These are phyloP conservation scores for Heliothis peltigera DNA, from an alignment of 2,888 invertebrate species.

Conservation along the genomic window DNA sequence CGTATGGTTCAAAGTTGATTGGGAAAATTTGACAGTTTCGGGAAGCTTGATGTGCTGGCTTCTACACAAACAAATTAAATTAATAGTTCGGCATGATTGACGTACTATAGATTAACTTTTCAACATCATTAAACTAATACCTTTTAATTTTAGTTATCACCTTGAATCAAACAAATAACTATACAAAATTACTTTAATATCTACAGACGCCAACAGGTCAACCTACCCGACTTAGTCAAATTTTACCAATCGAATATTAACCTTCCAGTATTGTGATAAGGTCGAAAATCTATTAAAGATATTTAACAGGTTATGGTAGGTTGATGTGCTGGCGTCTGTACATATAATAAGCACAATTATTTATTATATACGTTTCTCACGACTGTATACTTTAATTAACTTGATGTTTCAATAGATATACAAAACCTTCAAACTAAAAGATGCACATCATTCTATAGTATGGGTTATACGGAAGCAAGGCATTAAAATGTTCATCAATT, in stretches of 20 bases:
- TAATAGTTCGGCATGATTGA: not conserved
- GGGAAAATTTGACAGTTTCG: too few relatives aligned
- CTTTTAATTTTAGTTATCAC: not conserved
- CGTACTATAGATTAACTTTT: not conserved
- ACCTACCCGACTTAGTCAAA: too few relatives aligned
- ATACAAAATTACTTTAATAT: not conserved
- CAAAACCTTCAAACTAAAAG: slow-evolving; percentile 27
- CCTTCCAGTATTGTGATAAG: too few relatives aligned
- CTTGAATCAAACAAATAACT: slow-evolving; percentile 23
- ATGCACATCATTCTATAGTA: slow-evolving; percentile 37
- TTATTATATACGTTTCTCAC: slow-evolving; percentile 40
- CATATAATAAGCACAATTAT: too few relatives aligned
- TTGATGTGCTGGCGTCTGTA: too few relatives aligned
- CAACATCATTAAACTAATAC: not conserved
- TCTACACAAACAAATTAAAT: not conserved
- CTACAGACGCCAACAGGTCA: too few relatives aligned
- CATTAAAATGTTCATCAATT: slow-evolving; percentile 17
- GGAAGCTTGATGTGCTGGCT: too few relatives aligned
- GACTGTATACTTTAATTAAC: slow-evolving; percentile 2
- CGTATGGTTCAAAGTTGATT: too few relatives aligned
- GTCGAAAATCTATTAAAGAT: too few relatives aligned
- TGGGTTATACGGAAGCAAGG: slow-evolving; percentile 39
- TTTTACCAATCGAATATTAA: too few relatives aligned
- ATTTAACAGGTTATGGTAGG: too few relatives aligned
- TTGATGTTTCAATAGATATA: slow-evolving; percentile 24